Evolutionary conservation across 2,113 vertebrate species (phyloP).

Genomic region (Ginglymostoma cirratum): DNA sequence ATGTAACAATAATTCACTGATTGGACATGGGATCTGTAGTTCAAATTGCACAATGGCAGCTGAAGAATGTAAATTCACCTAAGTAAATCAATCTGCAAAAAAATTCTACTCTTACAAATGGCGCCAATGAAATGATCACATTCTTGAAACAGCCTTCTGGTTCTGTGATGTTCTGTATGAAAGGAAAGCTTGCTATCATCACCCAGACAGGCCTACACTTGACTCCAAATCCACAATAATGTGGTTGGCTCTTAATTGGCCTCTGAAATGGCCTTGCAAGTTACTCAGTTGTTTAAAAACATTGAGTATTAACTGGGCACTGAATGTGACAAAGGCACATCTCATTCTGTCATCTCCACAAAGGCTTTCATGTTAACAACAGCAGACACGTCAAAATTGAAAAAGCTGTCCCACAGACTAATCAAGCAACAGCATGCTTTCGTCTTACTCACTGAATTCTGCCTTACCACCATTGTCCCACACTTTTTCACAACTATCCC

Average conservation of each 20-base stretch:
- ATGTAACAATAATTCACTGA: background rate
- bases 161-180: background rate
- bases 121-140: background rate
- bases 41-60: background rate
- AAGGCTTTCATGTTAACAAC: background rate
- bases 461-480: background rate
- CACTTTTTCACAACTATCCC: no score
- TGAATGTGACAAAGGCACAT: background rate
- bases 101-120: background rate
- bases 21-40: background rate
- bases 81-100: background rate
- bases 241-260: background rate
- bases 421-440: background rate
- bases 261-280: background rate
- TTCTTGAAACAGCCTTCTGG: background rate
- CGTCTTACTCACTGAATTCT: background rate
- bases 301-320: background rate
- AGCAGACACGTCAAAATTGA: background rate
- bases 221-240: background rate
- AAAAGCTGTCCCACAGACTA: background rate
- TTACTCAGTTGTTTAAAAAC: background rate
- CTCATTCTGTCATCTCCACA: background rate
- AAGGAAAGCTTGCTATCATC: no score
- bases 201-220: background rate
- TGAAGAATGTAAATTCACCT: background rate